phyloP scores from a whole-genome alignment of 1,140 invertebrate species.

The Eumaeus atala region DNA sequence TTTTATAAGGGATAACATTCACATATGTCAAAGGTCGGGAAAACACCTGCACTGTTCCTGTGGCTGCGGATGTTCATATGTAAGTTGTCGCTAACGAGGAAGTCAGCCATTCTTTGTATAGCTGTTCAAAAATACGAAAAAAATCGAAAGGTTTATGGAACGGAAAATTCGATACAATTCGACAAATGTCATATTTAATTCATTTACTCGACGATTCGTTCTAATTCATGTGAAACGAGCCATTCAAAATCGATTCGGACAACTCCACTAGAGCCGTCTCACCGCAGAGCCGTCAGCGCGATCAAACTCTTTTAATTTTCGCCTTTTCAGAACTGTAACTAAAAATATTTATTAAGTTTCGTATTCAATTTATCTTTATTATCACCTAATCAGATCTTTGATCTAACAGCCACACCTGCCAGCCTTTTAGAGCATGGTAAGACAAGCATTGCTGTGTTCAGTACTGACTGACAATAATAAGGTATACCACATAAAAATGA shows the following conservation, averaged over 20 bases:
- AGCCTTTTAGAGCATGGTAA: neutral
- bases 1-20: too few species aligned
- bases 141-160: neutral
- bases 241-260: conserved; percentile 6
- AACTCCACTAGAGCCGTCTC: conserved; percentile 22
- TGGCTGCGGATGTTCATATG: too few species aligned
- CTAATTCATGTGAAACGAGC: conserved; percentile 2
- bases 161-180: neutral
- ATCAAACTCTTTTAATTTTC: conserved; percentile 42
- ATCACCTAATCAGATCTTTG: conserved; percentile 14
- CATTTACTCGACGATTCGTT: neutral
- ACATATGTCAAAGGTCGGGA: too few species aligned
- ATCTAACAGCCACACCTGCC: too few species aligned
- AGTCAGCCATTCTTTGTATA: too few species aligned
- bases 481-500: too few species aligned
- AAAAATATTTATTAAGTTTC: conserved; percentile 32
- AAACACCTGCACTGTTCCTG: too few species aligned
- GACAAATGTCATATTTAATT: conserved; percentile 6
- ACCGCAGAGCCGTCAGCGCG: conserved; percentile 26
- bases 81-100: too few species aligned
- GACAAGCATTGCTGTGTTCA: neutral
- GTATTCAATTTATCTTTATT: conserved; percentile 29
- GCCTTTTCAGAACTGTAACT: conserved; percentile 29
- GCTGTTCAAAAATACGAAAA: too few species aligned
- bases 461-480: too few species aligned